Base-by-base conservation (phyloP, 2,113 vertebrate species). In the Oophaga pumilio region DNA sequence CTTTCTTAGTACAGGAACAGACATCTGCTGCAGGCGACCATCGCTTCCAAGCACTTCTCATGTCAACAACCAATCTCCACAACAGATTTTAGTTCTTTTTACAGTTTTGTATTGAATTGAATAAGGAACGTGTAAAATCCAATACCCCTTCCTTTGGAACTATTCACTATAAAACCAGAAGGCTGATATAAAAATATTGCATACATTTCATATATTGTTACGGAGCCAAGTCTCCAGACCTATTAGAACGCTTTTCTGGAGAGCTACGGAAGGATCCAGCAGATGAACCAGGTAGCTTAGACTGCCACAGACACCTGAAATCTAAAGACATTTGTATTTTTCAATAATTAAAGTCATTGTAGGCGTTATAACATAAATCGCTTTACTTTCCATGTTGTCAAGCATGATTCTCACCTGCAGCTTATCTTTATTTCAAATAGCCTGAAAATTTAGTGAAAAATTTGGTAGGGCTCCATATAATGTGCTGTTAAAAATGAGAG, bases 21-120 rank as follows among this genome's bases (percentile, higher is more conserved):
- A 84, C 50, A 84, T 84, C 66, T 84, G 82, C 13, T 73, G 80
- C 28, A 73, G n/a, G 26, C n/a, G 24, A 14, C 50, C 14, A 56
- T 13, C 4, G 6, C 20, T 68, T 24, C 62, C 17, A 62, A 33
- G 20, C 20, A 4, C n/a, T 52, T 69, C 81, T 52, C 62, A 53
- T 68, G 81, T 68, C 26, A 83, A 69, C 43, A 83, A 83, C 68
- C 43, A 68, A 17, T 62, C 28, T 26, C 62, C 81, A 68, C 49
- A 22, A 79, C 77, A 79, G 56, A 20, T 80, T 10, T 33, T 60
- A 20, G 9, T 11, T 69, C 33, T 73, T 43, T 49, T 74, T 50
- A 74, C 50, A 49, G 1, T 50, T 74, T 74, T 74, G 17, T 50
- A 74, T 22, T 50, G 11, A 49, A 49, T 4, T 74, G 17, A 22